These are phyloP conservation scores for Catonia carolina DNA, from an alignment of 2,888 invertebrate species.

Conservation along the genomic window DNA sequence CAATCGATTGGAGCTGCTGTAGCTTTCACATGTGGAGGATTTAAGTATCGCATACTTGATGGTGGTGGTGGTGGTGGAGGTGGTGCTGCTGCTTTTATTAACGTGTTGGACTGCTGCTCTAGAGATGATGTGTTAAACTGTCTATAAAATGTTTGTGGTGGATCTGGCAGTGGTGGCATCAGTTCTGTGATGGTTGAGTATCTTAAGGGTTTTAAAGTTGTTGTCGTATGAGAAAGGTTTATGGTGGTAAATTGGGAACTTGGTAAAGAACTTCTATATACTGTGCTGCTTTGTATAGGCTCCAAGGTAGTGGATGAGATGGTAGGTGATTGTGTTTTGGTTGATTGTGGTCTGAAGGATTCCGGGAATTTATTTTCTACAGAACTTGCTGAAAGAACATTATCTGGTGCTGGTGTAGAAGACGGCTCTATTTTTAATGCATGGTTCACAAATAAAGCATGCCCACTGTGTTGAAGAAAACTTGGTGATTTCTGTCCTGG, in stretches of 20 bases:
- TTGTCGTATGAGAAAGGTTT: neutral
- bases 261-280: no score
- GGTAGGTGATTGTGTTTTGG: neutral
- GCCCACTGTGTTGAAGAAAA: conserved; percentile 14
- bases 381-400: neutral
- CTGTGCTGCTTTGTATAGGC: no score
- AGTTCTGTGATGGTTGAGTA: neutral
- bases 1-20: neutral
- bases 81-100: neutral
- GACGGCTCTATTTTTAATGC: conserved; percentile 7
- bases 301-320: no score
- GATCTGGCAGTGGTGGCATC: conserved; percentile 4
- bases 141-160: conserved; percentile 12
- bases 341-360: neutral
- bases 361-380: neutral
- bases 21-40: conserved; percentile 7
- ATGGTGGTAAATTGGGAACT: neutral
- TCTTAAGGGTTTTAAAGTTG: neutral
- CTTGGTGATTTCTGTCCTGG: conserved; percentile 14
- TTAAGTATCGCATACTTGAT: conserved; percentile 9
- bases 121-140: conserved; percentile 17
- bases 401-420: neutral
- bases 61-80: no score
- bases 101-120: conserved; percentile 14
- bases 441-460: conserved; percentile 18